Conservation (phyloP, 92 coral and sea anemone species). For the Parazoanthus swiftii region DNA sequence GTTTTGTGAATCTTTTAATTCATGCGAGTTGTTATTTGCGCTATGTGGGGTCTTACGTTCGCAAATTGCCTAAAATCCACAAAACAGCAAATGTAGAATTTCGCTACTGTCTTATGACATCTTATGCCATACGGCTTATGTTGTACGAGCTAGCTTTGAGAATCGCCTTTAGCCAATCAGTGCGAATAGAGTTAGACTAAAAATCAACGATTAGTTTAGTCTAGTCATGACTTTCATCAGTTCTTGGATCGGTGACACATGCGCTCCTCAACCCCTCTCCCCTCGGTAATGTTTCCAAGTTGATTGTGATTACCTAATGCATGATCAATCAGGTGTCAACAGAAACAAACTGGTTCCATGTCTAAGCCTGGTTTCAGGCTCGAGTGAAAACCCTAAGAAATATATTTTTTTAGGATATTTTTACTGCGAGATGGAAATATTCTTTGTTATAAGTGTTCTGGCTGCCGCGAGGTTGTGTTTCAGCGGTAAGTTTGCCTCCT, state of each 20-base stretch:
- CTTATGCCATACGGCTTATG: too few species aligned
- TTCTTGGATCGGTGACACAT: neutral
- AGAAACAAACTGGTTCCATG: slow-evolving; percentile 1
- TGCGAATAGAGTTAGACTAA: too few species aligned
- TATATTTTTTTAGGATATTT: neutral
- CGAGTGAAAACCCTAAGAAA: slow-evolving; percentile 6
- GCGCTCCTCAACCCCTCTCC: neutral
- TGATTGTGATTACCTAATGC: slow-evolving; percentile 34
- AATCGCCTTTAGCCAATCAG: too few species aligned
- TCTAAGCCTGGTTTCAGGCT: slow-evolving; percentile 37
- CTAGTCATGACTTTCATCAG: too few species aligned
- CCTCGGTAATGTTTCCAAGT: neutral
- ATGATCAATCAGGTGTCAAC: slow-evolving; percentile 2
- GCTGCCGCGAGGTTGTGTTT: neutral
- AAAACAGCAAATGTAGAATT: too few species aligned
- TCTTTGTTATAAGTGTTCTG: neutral
- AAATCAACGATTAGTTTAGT: neutral
- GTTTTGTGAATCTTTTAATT: too few species aligned
- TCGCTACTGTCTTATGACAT: too few species aligned
- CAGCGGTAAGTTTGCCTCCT: neutral
- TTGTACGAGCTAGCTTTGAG: too few species aligned
- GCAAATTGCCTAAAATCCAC: too few species aligned
- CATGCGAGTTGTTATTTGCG: too few species aligned
- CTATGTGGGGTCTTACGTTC: too few species aligned
- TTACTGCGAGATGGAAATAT: neutral